Evolutionary conservation across 1,140 invertebrate species (phyloP).

Genomic region (Leptoteleia sp.): DNA sequence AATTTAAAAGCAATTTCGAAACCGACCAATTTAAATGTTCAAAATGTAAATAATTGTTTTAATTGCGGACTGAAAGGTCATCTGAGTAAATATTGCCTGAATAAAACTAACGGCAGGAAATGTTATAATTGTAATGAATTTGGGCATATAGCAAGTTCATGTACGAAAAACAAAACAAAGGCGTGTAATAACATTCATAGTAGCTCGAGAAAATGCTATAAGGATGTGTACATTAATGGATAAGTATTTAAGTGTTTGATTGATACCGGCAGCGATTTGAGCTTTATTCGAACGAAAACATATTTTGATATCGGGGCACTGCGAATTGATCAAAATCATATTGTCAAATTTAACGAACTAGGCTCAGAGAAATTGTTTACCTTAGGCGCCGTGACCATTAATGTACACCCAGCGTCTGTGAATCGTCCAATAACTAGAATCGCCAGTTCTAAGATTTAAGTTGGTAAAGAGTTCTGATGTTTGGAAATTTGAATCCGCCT

Average conservation of each 20-base stretch:
- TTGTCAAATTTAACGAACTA: constrained; percentile 30
- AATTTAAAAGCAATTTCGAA: no score
- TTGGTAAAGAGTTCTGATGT: no score
- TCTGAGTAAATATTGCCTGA: constrained; percentile 30
- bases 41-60: constrained; percentile 24
- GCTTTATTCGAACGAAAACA: constrained; percentile 22
- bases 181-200: constrained; percentile 17
- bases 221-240: constrained; percentile 15
- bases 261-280: constrained; percentile 49
- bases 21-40: constrained; percentile 5
- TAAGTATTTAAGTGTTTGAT: constrained; percentile 30
- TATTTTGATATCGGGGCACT: constrained; percentile 52
- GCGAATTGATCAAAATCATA: constrained; percentile 6
- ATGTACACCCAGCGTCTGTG: no score
- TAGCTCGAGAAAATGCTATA: constrained; percentile 21
- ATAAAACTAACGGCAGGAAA: constrained; percentile 22
- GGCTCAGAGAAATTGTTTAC: constrained; percentile 33
- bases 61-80: constrained; percentile 40
- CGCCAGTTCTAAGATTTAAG: no score
- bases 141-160: constrained; percentile 35
- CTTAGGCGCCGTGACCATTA: constrained; percentile 11
- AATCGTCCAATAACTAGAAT: no score
- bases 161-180: constrained; percentile 36
- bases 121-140: constrained; percentile 49
- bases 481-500: no score